phyloP scores from a whole-genome alignment of 2,797 vertebrate genomes.

The Chelonia mydas region DNA sequence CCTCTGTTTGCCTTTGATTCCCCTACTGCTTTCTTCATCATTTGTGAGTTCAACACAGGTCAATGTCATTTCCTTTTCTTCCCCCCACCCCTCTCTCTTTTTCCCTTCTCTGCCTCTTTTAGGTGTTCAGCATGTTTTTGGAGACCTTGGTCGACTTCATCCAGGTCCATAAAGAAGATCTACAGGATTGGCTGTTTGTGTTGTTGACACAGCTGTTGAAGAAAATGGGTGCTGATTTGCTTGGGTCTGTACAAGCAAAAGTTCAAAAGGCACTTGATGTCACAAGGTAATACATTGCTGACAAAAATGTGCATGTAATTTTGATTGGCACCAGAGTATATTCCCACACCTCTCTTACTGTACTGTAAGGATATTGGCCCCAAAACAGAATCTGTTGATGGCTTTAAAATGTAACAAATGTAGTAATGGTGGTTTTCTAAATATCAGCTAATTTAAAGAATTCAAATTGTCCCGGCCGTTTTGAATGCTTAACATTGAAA shows the following conservation, averaged over 20 bases:
- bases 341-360: background rate
- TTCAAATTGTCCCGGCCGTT: background rate
- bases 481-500: background rate
- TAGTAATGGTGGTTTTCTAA: background rate
- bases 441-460: background rate
- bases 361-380: background rate
- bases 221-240: constrained; percentile 98
- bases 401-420: background rate
- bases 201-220: constrained; percentile 95
- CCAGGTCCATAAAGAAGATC: constrained; percentile 94
- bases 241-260: constrained; percentile 97
- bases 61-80: constrained; percentile 77
- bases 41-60: constrained; percentile 69
- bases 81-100: constrained; percentile 61
- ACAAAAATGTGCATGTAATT: background rate
- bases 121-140: constrained; percentile 99
- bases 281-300: constrained; percentile 85
- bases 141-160: constrained; percentile 98
- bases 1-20: constrained; percentile 82
- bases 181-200: constrained; percentile 97
- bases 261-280: constrained; percentile 96
- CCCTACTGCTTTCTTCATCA: constrained; percentile 77
- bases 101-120: constrained; percentile 69
- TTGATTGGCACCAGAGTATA: background rate
- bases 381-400: background rate